phyloP scores from a whole-genome alignment of 1,140 invertebrate genomes.

The Vanessa tameamea region DNA sequence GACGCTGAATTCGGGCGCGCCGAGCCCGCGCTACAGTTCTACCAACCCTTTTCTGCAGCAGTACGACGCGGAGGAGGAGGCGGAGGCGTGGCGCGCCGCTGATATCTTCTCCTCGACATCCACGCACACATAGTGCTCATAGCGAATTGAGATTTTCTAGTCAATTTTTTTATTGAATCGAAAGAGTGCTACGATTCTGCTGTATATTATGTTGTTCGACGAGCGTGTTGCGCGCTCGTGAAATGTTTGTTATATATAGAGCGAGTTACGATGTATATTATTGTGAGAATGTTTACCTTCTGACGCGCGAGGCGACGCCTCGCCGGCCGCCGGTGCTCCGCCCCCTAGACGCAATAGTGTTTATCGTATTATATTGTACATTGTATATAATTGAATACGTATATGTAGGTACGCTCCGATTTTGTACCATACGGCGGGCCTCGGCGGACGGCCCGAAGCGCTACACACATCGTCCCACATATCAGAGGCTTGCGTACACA shows the following conservation, averaged over 20 bases:
- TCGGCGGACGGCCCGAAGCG: conserved; percentile 65
- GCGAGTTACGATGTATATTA: conserved; percentile 77
- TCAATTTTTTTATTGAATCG: conserved; percentile 80
- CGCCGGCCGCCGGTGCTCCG: conserved; percentile 59
- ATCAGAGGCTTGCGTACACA: conserved; percentile 71
- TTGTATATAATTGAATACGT: conserved; percentile 77
- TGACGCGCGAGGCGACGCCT: conserved; percentile 62
- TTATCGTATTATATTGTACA: conserved; percentile 74
- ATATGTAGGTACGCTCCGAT: conserved; percentile 70
- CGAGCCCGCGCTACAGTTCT: conserved; percentile 77
- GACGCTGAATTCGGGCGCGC: conserved; percentile 77
- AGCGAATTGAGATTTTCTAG: conserved; percentile 79
- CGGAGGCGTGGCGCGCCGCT: conserved; percentile 72
- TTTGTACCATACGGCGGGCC: conserved; percentile 64
- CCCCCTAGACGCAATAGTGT: conserved; percentile 66
- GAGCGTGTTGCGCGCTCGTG: conserved; percentile 73
- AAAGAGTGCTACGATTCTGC: conserved; percentile 75
- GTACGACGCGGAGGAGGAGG: conserved; percentile 78
- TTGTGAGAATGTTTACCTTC: conserved; percentile 74
- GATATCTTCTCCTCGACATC: conserved; percentile 74
- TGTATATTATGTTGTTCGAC: conserved; percentile 77
- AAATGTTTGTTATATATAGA: conserved; percentile 78
- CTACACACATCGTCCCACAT: conserved; percentile 78
- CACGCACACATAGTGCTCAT: conserved; percentile 75
- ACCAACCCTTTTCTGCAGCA: conserved; percentile 83